Evolutionary conservation across 2,888 invertebrate genomes (phyloP), one percentile per base, ranked within the genome.

Genomic region (Caenorhabditis sulstoni): DNA sequence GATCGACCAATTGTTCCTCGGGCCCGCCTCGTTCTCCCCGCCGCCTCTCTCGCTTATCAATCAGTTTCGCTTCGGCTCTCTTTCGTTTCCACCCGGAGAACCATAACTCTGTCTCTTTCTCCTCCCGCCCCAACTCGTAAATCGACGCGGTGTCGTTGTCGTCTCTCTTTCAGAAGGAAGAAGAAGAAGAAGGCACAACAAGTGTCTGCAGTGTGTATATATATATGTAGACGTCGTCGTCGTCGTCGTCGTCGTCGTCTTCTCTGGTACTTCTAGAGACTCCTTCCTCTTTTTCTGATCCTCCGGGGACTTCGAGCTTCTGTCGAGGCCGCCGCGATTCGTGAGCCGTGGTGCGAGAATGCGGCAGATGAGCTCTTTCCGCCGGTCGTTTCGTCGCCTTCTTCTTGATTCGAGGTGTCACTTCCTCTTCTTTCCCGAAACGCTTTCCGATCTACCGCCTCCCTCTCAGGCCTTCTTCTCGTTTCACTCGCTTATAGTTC

Each of bases 191-290:
- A 41, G 39, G 49, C 57, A 68, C 67, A 68, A 68, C 67, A 68
- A 68, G 58, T 52, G 57, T 49, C 50, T 41, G 37, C 55, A 37
- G 35, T 41, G 49, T 58, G 45, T 67, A 47, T 65, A 47, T 52
- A 45, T 49, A 67, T 35, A 67, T n/a, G n/a, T n/a, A n/a, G n/a
- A n/a, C n/a, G n/a, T n/a, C n/a, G n/a, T n/a, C n/a, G n/a, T n/a
- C n/a, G n/a, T n/a, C n/a, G n/a, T n/a, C n/a, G n/a, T n/a, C n/a
- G n/a, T n/a, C 37, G 37, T 47, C 58, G 29, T 29, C 29, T 29
- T 58, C 35, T 50, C 29, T 61, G 70, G 62, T 62, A 55, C 62
- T 70, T 70, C 70, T 70, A 61, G 70, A 70, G 57, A 66, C 55
- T 57, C 53, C 59, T 53, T 20, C 49, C 41, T 45, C 29, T 50